Base-by-base conservation (phyloP, 2,888 invertebrate species). In the Gibbula magus region DNA sequence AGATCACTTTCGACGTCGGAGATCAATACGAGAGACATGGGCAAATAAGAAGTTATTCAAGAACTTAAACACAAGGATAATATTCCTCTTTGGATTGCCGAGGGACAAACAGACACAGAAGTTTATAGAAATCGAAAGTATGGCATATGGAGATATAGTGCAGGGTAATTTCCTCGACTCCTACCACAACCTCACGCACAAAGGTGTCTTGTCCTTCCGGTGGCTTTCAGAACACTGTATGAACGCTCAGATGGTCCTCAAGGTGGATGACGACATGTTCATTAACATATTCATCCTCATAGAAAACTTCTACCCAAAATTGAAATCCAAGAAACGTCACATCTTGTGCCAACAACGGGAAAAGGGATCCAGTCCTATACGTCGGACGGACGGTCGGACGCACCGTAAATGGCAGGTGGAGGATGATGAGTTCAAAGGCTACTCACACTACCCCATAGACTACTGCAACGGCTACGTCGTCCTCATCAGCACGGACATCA, bases 401-500 rank as follows among this genome's bases (percentile, higher is more conserved):
- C n/a, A n/a, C n/a, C n/a, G 87, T 4, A 89, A 89, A 76, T 91
- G 91, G 91, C 80, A 82, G 52, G 87, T 91, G 0, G 82, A 85
- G 18, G 86, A 86, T 0, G 82, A 85, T 67, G 85, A 89, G 52
- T 91, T 91, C 81, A 85, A 82, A 66, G 88, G 88, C 25, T 84
- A 86, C 82, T 87, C 85, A 0, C 77, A 86, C 73, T 91, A 86
- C 79, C 92, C 92, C 0, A 85, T 88, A 8, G 85, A 88, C 5
- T 91, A 92, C 80, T 92, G 92, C 78, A 91, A 91, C 80, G 92
- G 92, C 0, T 88, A 89, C 75, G 85, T 88, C 20, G 91, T 88
- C 22, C 67, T 91, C 22, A 83, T 91, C 25, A 85, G 90, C 0
- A 77, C 84, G 10, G 89, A 91, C 45, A 82, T 92, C 0, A 85